These are phyloP conservation scores for Porphyrio hochstetteri DNA, from an alignment of 2,113 vertebrate genomes.

Conservation along the genomic window DNA sequence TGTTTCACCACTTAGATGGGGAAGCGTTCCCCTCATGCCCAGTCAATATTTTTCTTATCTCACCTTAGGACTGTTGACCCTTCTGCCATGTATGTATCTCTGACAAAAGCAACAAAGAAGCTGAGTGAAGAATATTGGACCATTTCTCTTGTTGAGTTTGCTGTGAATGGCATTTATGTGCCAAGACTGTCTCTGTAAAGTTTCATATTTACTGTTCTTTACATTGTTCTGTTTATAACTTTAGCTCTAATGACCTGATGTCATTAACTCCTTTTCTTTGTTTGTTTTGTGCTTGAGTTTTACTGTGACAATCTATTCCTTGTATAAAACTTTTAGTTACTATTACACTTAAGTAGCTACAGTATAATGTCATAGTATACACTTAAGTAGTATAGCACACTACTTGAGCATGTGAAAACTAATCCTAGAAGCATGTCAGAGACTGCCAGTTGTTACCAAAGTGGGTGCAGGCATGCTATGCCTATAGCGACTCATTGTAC, in stretches of 20 bases:
- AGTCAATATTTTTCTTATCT: not conserved
- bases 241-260: not conserved
- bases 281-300: not conserved
- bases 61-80: not conserved
- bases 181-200: not conserved
- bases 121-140: accelerated
- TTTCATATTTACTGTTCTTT: not conserved
- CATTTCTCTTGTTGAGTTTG: not conserved
- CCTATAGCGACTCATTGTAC: not conserved
- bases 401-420: not conserved
- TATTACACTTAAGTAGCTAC: not conserved
- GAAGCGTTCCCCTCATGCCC: accelerated
- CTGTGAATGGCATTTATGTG: not conserved
- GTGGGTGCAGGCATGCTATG: accelerated
- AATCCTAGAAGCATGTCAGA: not conserved
- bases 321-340: not conserved
- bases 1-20: not conserved
- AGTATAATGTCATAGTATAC: too few relatives aligned
- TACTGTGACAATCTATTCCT: not conserved
- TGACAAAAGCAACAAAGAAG: not conserved
- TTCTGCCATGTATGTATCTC: not conserved
- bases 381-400: not conserved
- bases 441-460: not conserved
- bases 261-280: not conserved
- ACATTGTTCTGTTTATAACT: not conserved